Conservation (phyloP, 2,113 vertebrate genomes). For the Himantopus leucocephalus region DNA sequence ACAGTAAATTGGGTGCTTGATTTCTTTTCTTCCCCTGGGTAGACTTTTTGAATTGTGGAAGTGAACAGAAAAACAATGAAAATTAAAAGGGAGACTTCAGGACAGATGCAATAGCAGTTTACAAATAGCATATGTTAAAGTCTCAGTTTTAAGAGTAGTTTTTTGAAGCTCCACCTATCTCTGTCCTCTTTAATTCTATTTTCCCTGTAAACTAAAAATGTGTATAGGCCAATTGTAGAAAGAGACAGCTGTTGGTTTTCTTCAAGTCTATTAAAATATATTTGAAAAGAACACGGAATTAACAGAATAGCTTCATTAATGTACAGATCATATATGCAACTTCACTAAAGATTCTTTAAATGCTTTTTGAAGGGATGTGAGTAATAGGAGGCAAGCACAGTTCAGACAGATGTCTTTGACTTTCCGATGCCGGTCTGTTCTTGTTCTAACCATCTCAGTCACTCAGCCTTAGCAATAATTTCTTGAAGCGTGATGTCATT, state of each 20-base stretch:
- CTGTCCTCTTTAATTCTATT: not conserved
- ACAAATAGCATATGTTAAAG: not conserved
- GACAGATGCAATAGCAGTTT: not conserved
- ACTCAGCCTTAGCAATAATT: not conserved
- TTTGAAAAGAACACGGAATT: not conserved
- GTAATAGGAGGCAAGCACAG: not conserved
- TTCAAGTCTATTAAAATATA: not conserved
- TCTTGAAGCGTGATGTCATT: not conserved
- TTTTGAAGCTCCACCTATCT: not conserved
- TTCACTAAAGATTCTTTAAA: not conserved
- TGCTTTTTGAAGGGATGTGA: not conserved
- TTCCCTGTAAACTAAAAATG: not conserved
- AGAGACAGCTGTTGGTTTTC: not conserved
- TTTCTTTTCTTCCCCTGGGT: not conserved
- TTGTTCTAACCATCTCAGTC: not conserved
- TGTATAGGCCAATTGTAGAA: not conserved
- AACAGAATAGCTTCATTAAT: not conserved
- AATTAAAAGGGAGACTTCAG: not conserved
- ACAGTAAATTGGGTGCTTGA: not conserved
- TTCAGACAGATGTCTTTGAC: not conserved
- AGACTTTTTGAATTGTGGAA: not conserved
- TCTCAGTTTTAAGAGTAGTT: not conserved
- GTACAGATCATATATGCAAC: not conserved
- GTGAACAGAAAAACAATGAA: not conserved
- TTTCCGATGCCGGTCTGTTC: not conserved